These are phyloP conservation scores for Microplitis deprimator DNA, from an alignment of 2,888 invertebrate genomes.

Conservation along the genomic window DNA sequence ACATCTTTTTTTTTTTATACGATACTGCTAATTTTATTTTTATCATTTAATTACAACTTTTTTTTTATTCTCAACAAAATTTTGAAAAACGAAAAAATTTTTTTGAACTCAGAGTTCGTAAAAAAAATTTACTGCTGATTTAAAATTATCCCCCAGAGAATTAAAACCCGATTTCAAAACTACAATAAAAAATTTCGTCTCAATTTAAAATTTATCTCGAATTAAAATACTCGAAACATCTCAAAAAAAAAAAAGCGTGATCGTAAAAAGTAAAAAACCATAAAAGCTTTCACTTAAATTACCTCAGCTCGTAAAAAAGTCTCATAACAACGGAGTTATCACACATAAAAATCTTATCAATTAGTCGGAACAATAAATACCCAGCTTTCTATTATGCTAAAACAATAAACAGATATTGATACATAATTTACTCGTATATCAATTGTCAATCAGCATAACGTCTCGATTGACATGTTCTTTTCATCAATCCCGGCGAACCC, in stretches of 20 bases:
- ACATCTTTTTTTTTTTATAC: background rate
- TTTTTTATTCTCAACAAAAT: background rate
- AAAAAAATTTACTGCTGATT: no score
- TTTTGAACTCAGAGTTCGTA: background rate
- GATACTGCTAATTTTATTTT: background rate
- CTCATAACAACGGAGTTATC: background rate
- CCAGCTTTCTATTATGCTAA: constrained; percentile 3
- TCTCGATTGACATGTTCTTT: background rate
- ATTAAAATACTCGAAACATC: no score
- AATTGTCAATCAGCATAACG: constrained; percentile 7
- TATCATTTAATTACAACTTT: background rate
- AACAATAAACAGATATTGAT: constrained; percentile 11
- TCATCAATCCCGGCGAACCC: background rate
- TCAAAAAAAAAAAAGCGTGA: no score
- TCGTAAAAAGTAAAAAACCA: background rate
- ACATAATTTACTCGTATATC: background rate
- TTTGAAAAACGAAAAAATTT: background rate
- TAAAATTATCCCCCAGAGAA: no score
- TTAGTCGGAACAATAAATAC: background rate
- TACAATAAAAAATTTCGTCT: no score
- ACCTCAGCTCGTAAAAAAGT: background rate
- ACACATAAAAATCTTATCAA: background rate
- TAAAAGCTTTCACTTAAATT: background rate
- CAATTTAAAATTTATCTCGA: no score
- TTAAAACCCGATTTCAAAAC: no score